Conservation (phyloP, 2,797 vertebrate species). For the Nyctalus aviator region DNA sequence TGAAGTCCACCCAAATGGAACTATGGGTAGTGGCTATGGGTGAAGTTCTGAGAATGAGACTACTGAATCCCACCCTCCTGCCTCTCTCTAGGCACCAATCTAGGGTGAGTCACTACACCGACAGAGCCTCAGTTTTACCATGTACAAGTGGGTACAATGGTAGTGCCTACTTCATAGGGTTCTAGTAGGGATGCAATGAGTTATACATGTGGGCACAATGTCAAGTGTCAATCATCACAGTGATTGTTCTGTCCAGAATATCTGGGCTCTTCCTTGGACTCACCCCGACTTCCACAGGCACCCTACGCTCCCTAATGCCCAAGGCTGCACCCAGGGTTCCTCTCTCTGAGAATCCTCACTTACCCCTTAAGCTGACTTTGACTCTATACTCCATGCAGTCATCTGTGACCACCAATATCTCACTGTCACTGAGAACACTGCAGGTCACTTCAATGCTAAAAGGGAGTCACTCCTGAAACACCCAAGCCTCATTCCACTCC, state of each 20-base stretch:
- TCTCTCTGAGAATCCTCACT: neutral
- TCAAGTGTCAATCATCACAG: neutral
- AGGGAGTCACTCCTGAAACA: neutral
- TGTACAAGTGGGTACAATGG: neutral
- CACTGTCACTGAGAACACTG: neutral
- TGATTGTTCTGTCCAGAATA: neutral
- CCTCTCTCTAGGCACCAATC: neutral
- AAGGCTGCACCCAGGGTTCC: neutral
- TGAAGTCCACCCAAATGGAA: neutral
- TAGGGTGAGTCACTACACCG: neutral
- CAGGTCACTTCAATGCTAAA: neutral
- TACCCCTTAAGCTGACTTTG: neutral
- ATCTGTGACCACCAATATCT: neutral
- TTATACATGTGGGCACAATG: no score
- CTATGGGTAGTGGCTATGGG: fast-evolving
- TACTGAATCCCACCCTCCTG: neutral
- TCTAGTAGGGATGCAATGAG: neutral
- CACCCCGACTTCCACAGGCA: fast-evolving
- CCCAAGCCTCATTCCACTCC: neutral
- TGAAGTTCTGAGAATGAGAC: neutral
- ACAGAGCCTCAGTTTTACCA: neutral
- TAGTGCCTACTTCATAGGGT: fast-evolving
- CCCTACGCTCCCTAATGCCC: fast-evolving
- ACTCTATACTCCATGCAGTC: neutral
- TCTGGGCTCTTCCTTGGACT: neutral